Evolutionary conservation across 2,797 vertebrate species (phyloP).

Genomic region (Spinibarbus caldwelli): DNA sequence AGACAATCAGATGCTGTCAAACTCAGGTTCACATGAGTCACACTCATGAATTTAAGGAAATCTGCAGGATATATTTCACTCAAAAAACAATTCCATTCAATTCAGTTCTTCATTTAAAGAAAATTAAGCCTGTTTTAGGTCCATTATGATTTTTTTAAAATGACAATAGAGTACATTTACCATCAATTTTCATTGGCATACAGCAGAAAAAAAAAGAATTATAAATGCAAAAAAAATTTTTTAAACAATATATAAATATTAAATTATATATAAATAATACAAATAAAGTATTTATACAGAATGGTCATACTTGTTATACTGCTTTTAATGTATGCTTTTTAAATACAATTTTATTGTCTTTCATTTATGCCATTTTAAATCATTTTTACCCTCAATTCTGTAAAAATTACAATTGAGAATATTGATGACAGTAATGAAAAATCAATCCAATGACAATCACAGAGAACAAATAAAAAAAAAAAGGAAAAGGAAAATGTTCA

Average conservation of each 20-base stretch:
- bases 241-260: not conserved
- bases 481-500: no score
- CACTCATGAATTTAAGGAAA: not conserved
- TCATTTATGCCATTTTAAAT: no score
- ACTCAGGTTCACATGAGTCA: not conserved
- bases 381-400: no score
- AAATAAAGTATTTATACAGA: not conserved
- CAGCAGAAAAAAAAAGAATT: no score
- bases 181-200: no score
- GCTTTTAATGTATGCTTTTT: not conserved
- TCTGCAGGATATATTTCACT: not conserved
- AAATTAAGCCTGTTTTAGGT: not conserved
- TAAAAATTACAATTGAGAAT: no score
- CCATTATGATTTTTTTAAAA: not conserved
- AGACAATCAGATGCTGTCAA: not conserved
- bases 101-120: not conserved
- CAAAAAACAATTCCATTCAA: fast-evolving
- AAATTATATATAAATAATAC: not conserved
- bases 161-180: not conserved
- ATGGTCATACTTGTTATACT: not conserved
- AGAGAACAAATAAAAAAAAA: no score
- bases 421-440: no score
- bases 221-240: no score
- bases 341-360: no score
- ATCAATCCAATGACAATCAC: no score